phyloP scores from a whole-genome alignment of 2,797 vertebrate genomes.

The Ctenochaetus hawaiiensis region DNA sequence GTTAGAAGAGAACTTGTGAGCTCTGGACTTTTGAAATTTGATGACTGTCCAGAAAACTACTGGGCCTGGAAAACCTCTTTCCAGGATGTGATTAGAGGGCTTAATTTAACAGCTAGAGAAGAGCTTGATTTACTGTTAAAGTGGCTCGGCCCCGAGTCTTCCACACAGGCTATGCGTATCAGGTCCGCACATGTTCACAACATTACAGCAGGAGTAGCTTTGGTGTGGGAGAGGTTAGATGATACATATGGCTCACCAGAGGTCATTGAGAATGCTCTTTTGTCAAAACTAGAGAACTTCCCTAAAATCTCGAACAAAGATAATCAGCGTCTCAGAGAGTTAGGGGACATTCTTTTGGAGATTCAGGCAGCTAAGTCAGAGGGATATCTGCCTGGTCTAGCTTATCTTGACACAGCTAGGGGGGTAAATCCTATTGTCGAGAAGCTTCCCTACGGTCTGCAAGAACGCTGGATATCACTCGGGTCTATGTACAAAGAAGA shows the following conservation, averaged over 20 bases:
- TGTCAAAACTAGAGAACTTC: neutral
- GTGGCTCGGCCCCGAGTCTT: neutral
- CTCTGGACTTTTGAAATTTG: neutral
- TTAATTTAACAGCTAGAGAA: neutral
- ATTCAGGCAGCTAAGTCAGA: neutral
- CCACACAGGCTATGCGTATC: no score
- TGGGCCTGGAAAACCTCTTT: neutral
- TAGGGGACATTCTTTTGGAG: no score
- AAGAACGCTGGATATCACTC: neutral
- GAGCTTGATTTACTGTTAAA: neutral
- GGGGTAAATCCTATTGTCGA: neutral
- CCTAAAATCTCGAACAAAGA: neutral
- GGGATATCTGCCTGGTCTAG: slow-evolving; percentile 5
- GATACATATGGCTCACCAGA: neutral
- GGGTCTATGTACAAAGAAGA: neutral
- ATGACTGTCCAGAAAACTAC: neutral
- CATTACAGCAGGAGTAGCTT: no score
- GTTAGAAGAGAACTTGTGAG: neutral
- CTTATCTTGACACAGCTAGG: neutral
- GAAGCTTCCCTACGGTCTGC: neutral
- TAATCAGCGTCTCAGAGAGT: neutral
- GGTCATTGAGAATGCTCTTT: neutral
- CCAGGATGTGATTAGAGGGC: neutral
- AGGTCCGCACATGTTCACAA: no score
- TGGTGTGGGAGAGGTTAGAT: neutral